Percentiles rank a stretch among this genome's conserved stretches.
Conservation (phyloP, 2,888 invertebrate species). For the Lasioglossum morio region DNA sequence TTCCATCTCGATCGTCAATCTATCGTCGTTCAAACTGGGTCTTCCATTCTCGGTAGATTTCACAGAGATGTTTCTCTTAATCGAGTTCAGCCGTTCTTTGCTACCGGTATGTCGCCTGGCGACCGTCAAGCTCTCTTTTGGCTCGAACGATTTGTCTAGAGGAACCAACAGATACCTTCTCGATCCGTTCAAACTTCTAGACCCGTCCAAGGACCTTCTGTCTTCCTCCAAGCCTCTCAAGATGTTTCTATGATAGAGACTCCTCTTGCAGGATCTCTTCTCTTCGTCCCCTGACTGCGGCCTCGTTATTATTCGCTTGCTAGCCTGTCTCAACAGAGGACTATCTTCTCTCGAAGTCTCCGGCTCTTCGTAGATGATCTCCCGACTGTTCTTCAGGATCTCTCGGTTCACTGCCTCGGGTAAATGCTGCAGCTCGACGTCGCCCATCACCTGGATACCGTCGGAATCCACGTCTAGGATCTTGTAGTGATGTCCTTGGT, state of each 20-base stretch:
- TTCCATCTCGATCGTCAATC: constrained; percentile 52
- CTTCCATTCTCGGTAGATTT: constrained; percentile 81
- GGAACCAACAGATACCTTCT: constrained; percentile 71
- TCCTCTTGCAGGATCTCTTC: constrained; percentile 56
- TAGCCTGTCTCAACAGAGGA: constrained; percentile 36
- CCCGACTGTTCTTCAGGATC: constrained; percentile 76
- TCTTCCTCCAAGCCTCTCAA: constrained; percentile 68
- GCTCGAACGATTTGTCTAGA: constrained; percentile 66
- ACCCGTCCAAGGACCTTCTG: constrained; percentile 71
- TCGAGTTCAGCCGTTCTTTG: constrained; percentile 84
- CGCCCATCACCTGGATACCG: constrained; percentile 77
- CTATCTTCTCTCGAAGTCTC: constrained; percentile 62
- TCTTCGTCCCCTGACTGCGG: constrained; percentile 65
- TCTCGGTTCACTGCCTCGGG: constrained; percentile 78
- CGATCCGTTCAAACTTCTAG: constrained; percentile 71
- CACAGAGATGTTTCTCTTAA: constrained; percentile 85
- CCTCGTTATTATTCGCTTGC: constrained; percentile 36
- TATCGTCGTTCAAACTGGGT: constrained; percentile 37
- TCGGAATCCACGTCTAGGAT: constrained; percentile 74
- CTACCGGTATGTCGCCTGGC: constrained; percentile 72
- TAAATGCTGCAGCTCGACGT: constrained; percentile 73
- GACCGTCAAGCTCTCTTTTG: constrained; percentile 64
- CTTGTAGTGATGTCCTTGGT: constrained; percentile 61
- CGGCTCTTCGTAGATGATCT: constrained; percentile 74
- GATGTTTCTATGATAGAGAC: constrained; percentile 51